Base-by-base conservation (phyloP, 2,797 vertebrate species). In the Chaunax sp. region DNA sequence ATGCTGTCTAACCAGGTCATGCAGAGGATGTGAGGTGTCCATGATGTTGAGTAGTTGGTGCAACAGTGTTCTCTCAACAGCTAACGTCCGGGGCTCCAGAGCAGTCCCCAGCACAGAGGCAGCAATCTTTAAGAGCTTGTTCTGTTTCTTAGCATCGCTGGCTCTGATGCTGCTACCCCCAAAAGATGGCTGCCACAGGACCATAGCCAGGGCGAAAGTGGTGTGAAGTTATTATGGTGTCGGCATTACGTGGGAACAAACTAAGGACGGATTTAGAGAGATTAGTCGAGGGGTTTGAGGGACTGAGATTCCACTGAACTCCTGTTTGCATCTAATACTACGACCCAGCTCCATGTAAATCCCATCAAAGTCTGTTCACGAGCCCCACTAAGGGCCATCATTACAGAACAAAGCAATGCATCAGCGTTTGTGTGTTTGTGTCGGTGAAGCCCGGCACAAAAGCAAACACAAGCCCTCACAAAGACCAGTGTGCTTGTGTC, bases 311-410 rank as follows among this genome's bases (percentile, higher is more conserved):
- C 60, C 16, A n/a, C 1, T 85, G 75, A 89, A 88, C 84, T 89
- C 58, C 14, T 19, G 25, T 14, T 82, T 69, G 64, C 80, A 78
- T 82, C 69, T 74, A 78, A 85, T 81, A 79, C 51, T 4, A 4
- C 28, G 51, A 70, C 59, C 77, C 47, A 52, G 64, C 53, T 67
- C 58, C 67, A 65, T 68, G 64, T 46, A 82, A 84, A 61, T 57
- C 64, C 72, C 80, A 85, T 88, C 80, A 89, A 81, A 87, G 76
- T 54, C 67, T 72, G 57, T 37, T 61, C 6, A 18, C 30, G 72
- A 78, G 68, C 67, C 64, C 30, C 55, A 71, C 37, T 61, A 55
- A 71, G 50, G 47, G 35, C 56, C 52, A 13, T 60, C 62, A 75
- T 81, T 75, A 76, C 30, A 57, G 62, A 69, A 76, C 60, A 76